These are phyloP conservation scores for Ceratina japonica DNA, from an alignment of 1,140 invertebrate genomes.

Conservation along the genomic window DNA sequence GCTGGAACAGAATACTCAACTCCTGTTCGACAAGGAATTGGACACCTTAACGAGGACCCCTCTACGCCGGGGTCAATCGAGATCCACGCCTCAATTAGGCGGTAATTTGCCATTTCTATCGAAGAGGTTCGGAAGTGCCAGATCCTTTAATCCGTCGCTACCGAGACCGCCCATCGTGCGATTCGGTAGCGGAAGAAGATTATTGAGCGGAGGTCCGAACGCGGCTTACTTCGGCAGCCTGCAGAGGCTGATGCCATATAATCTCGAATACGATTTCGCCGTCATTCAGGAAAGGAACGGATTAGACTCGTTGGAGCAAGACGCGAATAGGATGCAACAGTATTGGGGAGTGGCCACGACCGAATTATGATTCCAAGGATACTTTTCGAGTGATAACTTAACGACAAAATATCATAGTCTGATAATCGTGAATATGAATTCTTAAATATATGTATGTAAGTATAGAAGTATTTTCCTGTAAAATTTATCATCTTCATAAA, in stretches of 20 bases:
- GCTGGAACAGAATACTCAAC: constrained; percentile 93
- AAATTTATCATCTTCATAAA: too few relatives aligned
- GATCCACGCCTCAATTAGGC: constrained; percentile 74
- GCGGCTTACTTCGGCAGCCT: constrained; percentile 92
- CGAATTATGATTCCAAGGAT: constrained; percentile 81
- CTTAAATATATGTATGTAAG: too few relatives aligned
- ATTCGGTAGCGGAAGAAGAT: constrained; percentile 77
- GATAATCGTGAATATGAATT: too few relatives aligned
- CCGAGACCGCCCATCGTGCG: constrained; percentile 73
- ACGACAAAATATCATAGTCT: too few relatives aligned
- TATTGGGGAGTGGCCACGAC: constrained; percentile 93
- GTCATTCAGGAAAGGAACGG: constrained; percentile 87
- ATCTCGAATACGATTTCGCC: constrained; percentile 91
- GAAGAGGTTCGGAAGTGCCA: constrained; percentile 88
- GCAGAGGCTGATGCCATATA: constrained; percentile 90
- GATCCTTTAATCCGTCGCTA: constrained; percentile 84
- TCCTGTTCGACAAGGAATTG: constrained; percentile 92
- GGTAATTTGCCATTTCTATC: constrained; percentile 82
- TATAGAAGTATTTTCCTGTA: too few relatives aligned
- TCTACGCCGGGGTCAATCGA: constrained; percentile 77
- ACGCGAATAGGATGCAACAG: constrained; percentile 88
- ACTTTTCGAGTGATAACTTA: background rate
- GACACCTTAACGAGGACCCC: constrained; percentile 86
- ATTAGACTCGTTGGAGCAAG: constrained; percentile 87
- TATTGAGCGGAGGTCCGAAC: constrained; percentile 86